phyloP scores from a whole-genome alignment of 2,888 invertebrate species.

The Hypomecis punctinalis region DNA sequence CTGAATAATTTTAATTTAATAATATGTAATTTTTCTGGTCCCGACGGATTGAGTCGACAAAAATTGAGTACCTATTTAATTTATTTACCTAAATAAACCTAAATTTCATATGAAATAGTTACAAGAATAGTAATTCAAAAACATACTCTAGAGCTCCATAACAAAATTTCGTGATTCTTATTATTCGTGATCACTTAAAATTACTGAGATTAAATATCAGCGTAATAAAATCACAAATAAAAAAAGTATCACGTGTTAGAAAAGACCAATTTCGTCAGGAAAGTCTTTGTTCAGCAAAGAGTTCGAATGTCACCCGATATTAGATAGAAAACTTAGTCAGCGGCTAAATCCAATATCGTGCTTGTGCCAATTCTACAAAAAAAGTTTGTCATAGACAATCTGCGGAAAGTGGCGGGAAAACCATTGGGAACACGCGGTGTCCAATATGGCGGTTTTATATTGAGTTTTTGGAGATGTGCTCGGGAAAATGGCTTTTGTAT shows the following conservation, averaged over 20 bases:
- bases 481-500: constrained; percentile 15
- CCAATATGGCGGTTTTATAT: constrained; percentile 44
- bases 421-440: constrained; percentile 46
- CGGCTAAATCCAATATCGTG: constrained; percentile 53
- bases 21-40: no score
- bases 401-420: constrained; percentile 40
- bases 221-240: neutral
- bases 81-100: no score
- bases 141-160: no score
- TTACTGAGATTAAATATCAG: neutral
- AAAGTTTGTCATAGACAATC: constrained; percentile 58
- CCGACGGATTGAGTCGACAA: no score
- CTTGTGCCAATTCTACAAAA: constrained; percentile 45
- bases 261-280: constrained; percentile 21
- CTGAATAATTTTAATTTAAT: no score
- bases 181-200: neutral
- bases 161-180: no score
- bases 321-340: constrained; percentile 49
- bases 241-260: constrained; percentile 11
- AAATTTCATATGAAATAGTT: no score
- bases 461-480: constrained; percentile 36
- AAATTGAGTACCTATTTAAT: no score
- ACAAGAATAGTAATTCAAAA: no score
- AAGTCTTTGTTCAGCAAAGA: constrained; percentile 19
- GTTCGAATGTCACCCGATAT: constrained; percentile 29